A percentile compares a stretch with the other conserved stretches of the same genome.
These are phyloP conservation scores for Germaria angustata DNA, from an alignment of 2,888 invertebrate species.

Conservation along the genomic window DNA sequence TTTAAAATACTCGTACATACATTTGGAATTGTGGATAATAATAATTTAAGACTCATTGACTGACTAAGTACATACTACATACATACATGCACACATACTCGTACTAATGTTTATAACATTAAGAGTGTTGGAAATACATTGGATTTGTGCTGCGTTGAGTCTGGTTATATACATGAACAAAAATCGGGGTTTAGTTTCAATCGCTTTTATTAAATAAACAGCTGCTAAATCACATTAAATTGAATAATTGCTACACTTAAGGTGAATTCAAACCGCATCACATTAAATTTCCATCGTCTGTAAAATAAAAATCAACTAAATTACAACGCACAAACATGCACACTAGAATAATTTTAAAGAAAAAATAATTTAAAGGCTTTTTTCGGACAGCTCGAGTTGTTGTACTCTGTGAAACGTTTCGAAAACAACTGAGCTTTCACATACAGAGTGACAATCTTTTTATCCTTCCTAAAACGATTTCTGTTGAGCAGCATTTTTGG, in stretches of 20 bases:
- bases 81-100: background rate
- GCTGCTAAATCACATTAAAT: conserved; percentile 61
- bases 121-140: conserved; percentile 16
- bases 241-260: conserved; percentile 66
- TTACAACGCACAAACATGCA: conserved; percentile 20
- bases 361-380: background rate
- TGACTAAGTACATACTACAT: background rate
- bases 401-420: conserved; percentile 37
- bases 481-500: conserved; percentile 42
- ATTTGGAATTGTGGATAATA: background rate
- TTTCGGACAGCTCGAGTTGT: conserved; percentile 1
- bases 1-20: too few species aligned
- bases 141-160: conserved; percentile 7
- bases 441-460: conserved; percentile 36
- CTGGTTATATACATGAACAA: conserved; percentile 23
- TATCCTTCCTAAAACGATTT: conserved; percentile 48
- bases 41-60: conserved; percentile 44
- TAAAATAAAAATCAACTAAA: conserved; percentile 9
- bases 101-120: conserved; percentile 7
- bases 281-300: conserved; percentile 24
- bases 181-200: conserved; percentile 37
- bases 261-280: conserved; percentile 52
- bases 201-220: conserved; percentile 51
- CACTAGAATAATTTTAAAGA: conserved; percentile 7
- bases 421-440: conserved; percentile 61